Percentiles rank a stretch among this genome's conserved stretches.
These are phyloP conservation scores for Magallana ariakensis DNA, from an alignment of 1,140 invertebrate species.

Conservation along the genomic window DNA sequence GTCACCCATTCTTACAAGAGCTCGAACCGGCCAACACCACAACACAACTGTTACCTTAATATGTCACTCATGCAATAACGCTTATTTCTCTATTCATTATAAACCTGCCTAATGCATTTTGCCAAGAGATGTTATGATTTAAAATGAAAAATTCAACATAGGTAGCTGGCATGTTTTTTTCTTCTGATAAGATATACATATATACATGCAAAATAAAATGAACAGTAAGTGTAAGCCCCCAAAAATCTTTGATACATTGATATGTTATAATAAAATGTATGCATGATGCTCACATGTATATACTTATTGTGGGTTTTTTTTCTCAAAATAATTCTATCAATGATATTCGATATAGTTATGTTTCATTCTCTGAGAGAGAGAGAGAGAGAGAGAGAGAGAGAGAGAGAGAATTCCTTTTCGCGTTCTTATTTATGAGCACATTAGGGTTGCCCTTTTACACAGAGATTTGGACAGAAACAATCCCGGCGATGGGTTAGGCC, in stretches of 20 bases:
- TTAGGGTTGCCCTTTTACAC: constrained; percentile 4
- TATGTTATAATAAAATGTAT: too few relatives aligned
- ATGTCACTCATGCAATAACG: neutral
- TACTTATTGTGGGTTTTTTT: too few relatives aligned
- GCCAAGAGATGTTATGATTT: neutral
- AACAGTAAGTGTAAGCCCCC: neutral
- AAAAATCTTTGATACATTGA: too few relatives aligned
- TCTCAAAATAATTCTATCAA: too few relatives aligned
- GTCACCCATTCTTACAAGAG: constrained; percentile 1
- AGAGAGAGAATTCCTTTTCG: too few relatives aligned
- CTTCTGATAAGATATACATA: too few relatives aligned
- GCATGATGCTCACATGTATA: too few relatives aligned
- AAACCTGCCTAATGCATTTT: constrained; percentile 2
- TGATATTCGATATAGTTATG: too few relatives aligned
- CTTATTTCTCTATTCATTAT: neutral
- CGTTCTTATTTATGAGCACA: neutral
- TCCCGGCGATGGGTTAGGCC: neutral
- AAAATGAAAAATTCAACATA: too few relatives aligned
- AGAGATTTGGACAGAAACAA: neutral
- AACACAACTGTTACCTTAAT: neutral
- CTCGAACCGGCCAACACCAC: neutral
- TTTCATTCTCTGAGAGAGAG: too few relatives aligned
- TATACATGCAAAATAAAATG: neutral
- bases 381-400: too few relatives aligned
- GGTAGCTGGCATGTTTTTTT: too few relatives aligned